Conservation (phyloP, 37 sponge, comb jelly and placozoan genomes). For the Ianthella basta region DNA sequence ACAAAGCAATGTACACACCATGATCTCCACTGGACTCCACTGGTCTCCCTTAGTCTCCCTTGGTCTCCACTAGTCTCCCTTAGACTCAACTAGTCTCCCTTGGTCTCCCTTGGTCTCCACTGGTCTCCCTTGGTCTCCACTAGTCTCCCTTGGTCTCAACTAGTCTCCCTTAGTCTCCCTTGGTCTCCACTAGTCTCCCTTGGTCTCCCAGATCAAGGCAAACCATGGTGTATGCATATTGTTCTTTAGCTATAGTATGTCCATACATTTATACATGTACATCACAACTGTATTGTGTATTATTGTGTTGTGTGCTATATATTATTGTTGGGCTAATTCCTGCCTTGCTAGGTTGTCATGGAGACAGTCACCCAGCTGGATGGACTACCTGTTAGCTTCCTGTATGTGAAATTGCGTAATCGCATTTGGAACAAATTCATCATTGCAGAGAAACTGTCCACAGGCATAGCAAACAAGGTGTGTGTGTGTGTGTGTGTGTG, state of each 20-base stretch:
- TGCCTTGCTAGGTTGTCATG: constrained; percentile 39
- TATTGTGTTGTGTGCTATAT: too few relatives aligned
- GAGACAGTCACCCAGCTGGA: constrained; percentile 55
- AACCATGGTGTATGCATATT: neutral
- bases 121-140: too few relatives aligned
- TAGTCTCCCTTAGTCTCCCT: too few relatives aligned
- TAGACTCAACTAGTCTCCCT: too few relatives aligned
- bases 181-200: too few relatives aligned
- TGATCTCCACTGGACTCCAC: neutral
- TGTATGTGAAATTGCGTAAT: constrained; percentile 37
- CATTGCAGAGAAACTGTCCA: constrained; percentile 13
- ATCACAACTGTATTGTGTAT: too few relatives aligned
- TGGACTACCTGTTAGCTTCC: constrained; percentile 55
- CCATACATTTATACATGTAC: too few relatives aligned
- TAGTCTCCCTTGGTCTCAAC: too few relatives aligned
- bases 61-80: too few relatives aligned
- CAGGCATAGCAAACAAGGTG: constrained; percentile 63
- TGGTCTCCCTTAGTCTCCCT: neutral
- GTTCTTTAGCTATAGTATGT: neutral
- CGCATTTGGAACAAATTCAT: constrained; percentile 53
- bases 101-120: too few relatives aligned
- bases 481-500: neutral
- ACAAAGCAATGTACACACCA: neutral
- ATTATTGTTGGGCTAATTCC: neutral
- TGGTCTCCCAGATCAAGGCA: too few relatives aligned